These are phyloP conservation scores for Agrilus mali DNA, from an alignment of 2,888 invertebrate species.

Conservation along the genomic window DNA sequence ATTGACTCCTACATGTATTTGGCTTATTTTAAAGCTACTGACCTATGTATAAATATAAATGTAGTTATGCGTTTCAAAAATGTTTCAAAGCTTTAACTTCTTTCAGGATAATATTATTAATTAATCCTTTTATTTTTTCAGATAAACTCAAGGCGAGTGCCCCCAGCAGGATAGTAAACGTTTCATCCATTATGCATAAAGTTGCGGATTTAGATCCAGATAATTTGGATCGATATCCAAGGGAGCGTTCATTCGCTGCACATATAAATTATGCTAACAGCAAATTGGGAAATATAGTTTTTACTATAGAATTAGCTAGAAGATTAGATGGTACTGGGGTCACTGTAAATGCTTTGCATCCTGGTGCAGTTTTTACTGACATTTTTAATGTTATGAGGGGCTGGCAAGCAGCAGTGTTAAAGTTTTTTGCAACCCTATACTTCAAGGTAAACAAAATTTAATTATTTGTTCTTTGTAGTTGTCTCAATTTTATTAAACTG, in stretches of 20 bases:
- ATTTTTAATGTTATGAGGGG: conserved; percentile 18
- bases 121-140: no score
- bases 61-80: no score
- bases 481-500: no score
- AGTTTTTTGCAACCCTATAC: background rate
- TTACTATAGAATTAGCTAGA: conserved; percentile 27
- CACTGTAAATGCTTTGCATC: conserved; percentile 29
- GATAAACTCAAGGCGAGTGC: conserved; percentile 25
- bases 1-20: no score
- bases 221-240: conserved; percentile 12
- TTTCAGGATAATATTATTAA: no score
- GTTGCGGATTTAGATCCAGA: conserved; percentile 11
- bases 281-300: conserved; percentile 28
- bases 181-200: conserved; percentile 16
- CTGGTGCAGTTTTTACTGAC: conserved; percentile 26
- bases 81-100: no score
- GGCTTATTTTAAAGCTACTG: no score
- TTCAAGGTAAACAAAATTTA: conserved; percentile 2
- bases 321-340: conserved; percentile 23
- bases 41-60: no score
- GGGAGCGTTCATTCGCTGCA: background rate
- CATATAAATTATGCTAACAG: conserved; percentile 23
- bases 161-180: conserved; percentile 21
- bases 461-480: no score
- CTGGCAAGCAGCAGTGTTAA: background rate